Evolutionary conservation across 2,888 invertebrate genomes (phyloP).

Genomic region (Papilio demoleus): DNA sequence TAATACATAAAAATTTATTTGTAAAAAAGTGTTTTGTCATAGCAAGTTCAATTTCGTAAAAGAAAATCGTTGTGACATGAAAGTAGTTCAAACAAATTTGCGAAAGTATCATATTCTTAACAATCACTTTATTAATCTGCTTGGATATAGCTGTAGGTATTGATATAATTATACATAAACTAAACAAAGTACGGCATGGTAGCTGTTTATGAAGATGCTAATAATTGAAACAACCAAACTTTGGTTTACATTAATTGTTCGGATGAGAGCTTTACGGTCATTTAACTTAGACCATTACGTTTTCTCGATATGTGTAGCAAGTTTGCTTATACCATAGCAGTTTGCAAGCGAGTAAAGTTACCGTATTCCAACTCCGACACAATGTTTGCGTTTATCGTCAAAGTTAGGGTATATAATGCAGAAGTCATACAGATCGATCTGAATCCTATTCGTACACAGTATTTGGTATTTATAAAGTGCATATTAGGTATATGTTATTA

Average conservation of each 20-base stretch:
- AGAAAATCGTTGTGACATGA: not conserved
- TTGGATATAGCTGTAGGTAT: not conserved
- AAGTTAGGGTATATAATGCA: constrained; percentile 5
- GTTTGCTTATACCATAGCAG: constrained; percentile 2
- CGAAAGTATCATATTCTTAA: too few relatives aligned
- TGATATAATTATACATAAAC: not conserved
- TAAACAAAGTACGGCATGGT: not conserved
- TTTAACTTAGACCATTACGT: constrained; percentile 17
- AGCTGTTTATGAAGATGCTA: not conserved
- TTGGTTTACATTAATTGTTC: not conserved
- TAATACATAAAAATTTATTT: not conserved
- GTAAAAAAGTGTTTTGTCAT: not conserved
- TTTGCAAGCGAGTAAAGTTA: constrained; percentile 12
- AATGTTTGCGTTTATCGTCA: constrained; percentile 12
- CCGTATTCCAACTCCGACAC: constrained; percentile 1
- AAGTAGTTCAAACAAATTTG: too few relatives aligned
- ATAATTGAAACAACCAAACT: not conserved
- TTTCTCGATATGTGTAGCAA: constrained; percentile 3
- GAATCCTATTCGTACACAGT: not conserved
- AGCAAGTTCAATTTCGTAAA: not conserved
- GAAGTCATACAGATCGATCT: not conserved
- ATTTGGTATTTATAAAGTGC: too few relatives aligned
- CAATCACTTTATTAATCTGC: too few relatives aligned
- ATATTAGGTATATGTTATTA: not conserved
- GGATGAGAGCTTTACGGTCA: constrained; percentile 17